Evolutionary conservation across 2,797 vertebrate genomes (phyloP), one percentile per base, ranked within the genome.

Genomic region (Thalassophryne amazonica): DNA sequence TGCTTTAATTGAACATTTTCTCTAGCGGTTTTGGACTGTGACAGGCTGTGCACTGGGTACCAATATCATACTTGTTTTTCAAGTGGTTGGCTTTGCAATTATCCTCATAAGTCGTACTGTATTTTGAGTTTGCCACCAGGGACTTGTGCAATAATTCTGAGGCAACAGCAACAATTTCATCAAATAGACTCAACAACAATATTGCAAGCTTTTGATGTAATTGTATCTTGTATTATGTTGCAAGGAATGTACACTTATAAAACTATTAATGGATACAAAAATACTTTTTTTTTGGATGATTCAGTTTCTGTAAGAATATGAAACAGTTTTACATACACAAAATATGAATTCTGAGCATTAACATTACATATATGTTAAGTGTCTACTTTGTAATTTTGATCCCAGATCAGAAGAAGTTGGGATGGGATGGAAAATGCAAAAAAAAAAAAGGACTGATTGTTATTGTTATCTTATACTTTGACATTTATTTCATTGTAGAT

Each of bases 81-180:
- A 71, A 83, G 46, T 73, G 80, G 77, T 76, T 86, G 76, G 69
- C 73, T 85, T 85, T 78, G 69, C 83, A 86, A 86, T 87, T 85
- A 85, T 80, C 68, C 63, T 65, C 73, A 74, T 70, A 85, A 81
- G 67, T 75, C 55, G 47, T 69, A 67, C 73, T 78, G 68, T 84
- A 83, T 83, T 87, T 83, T 70, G 62, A 69, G 54, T 23, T 36
- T 19, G 63, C 55, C 78, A 76, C 73, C 54, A 60, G 85, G 80
- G 81, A 84, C 62, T 59, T 60, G 63, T 60, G 55, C 71, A 86
- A 87, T 83, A 80, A 79, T 76, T 54, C 46, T 53, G 51, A 61
- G 73, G 78, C 47, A 64, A 78, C 29, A 75, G 80, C 71, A 72
- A 70, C 60, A 81, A 73, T 82, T 76, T 82, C 56, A 69, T n/a